Percentiles rank a stretch among this genome's conserved stretches.
Evolutionary conservation across 2,888 invertebrate species (phyloP).

Genomic region (Malachius bipustulatus): DNA sequence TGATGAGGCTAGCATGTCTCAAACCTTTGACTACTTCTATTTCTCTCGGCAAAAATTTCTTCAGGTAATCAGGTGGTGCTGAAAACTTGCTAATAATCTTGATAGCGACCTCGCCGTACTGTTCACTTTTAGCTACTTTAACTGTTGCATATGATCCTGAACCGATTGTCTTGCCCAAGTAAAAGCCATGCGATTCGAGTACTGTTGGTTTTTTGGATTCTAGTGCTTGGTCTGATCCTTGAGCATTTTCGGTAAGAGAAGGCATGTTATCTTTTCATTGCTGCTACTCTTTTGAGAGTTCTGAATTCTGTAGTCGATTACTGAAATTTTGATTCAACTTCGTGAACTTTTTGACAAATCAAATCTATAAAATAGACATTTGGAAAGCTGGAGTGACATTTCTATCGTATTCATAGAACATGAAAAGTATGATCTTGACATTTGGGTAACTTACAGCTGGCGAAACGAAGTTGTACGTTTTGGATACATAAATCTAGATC

Average conservation of each 20-base stretch:
- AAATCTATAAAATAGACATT: no score
- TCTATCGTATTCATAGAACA: no score
- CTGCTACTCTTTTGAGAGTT: not conserved
- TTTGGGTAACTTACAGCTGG: no score
- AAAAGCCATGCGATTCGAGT: constrained; percentile 65
- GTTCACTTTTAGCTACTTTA: constrained; percentile 65
- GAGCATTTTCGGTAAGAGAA: not conserved
- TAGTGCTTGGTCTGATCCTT: not conserved
- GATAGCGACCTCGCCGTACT: constrained; percentile 63
- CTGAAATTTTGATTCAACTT: constrained; percentile 1
- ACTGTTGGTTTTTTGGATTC: constrained; percentile 43
- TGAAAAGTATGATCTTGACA: no score
- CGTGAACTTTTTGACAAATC: no score
- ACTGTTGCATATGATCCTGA: constrained; percentile 77
- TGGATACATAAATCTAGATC: no score
- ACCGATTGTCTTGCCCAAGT: constrained; percentile 62
- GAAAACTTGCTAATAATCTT: constrained; percentile 76
- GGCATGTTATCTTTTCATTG: not conserved
- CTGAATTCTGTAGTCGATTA: not conserved
- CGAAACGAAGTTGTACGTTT: no score
- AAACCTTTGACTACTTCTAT: constrained; percentile 73
- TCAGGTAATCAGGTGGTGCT: constrained; percentile 68
- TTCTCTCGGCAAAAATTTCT: constrained; percentile 70
- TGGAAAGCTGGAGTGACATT: no score
- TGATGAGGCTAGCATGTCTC: constrained; percentile 66